Base-by-base conservation (phyloP, 2,888 invertebrate genomes). In the Ellobium chinense region DNA sequence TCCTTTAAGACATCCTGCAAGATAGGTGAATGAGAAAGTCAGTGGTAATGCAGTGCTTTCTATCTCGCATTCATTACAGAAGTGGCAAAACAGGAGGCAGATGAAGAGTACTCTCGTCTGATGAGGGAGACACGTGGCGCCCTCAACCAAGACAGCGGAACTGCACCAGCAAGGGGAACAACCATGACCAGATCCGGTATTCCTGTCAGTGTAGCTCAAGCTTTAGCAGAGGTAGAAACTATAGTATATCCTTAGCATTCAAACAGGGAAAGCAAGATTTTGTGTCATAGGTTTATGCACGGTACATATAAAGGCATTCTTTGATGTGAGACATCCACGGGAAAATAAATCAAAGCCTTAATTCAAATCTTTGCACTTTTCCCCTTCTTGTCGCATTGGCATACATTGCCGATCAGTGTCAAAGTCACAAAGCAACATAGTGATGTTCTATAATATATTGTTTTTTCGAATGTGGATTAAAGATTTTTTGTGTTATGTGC, bases 81-180 rank as follows among this genome's bases (percentile, higher is more conserved):
- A 46, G 63, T 46, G 24, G 82, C 83, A 46, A 81, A 77, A 34
- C 75, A 73, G 62, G 79, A 78, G 79, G 84, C 87, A 12, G 90
- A 90, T 79, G 89, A 89, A 36, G 74, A 89, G 7, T 89, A 89
- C 62, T 86, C 88, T 60, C 82, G 86, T 24, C 84, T 89, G 39
- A 68, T 88, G 29, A 86, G 85, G 29, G 87, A 88, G 54, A 88
- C 90, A 2, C 86, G 86, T 56, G 87, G 84, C 7, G 86, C 86
- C 27, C 87, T 90, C 76, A 81, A 83, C 2, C 85, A 86, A 34
- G 81, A 84, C 7, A 79, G 81, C 2, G 81, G 82, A 82, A 63
- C 62, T 54, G 4, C 68, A 27, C n/a, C n/a, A n/a, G 24, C 58
- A 58, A 7, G 24, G 14, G 60, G 37, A 39, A 18, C 73, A 27